Base-by-base conservation (phyloP, 2,113 vertebrate genomes). In the Anarrhichthys ocellatus region DNA sequence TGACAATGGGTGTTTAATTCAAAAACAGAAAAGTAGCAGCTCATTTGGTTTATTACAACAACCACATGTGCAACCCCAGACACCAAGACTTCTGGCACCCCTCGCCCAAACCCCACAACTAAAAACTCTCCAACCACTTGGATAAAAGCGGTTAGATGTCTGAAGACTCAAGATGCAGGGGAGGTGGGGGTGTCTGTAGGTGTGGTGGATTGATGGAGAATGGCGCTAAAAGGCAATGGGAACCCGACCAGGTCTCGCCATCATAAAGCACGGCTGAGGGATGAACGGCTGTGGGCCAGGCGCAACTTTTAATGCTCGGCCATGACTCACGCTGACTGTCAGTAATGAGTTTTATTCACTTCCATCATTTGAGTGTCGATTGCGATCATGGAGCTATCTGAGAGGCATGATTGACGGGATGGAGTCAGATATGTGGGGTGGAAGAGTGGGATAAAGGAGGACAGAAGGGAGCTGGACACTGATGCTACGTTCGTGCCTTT, bases 361-460 rank as follows among this genome's bases (percentile, higher is more conserved):
- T 99, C 97, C 96, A 99, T 99, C 97, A 99, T 99, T 96, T 96
- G 95, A 96, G 96, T 97, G 97, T 99, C 98, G 97, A 99, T 99
- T 96, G 97, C 97, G 95, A 99, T 99, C 97, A 99, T 97, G 97
- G 96, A 93, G 96, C 96, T 96, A 97, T 97, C 97, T 96, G 96
- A 96, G 96, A 96, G 93, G 91, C 89, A 93, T 98, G 97, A 99
- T 98, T 97, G 96, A 99, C 94, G 84, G 87, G 76, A 63, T 58
- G 38, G 68, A 80, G 78, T 68, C 56, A 15, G 66, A 36, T 44
- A 67, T 76, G 73, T 44, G 67, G 38, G 65, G 83, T 54, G 59
- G 84, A 67, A 89, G 46, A n/a, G 81, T 40, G 44, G 62, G 62
- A 76, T 32, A 22, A 74, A 71, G 38, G 61, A 78, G 56, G 64